A percentile compares a stretch with the other conserved stretches of the same genome.
Evolutionary conservation across 1,140 invertebrate species (phyloP).

Genomic region (Neodiprion pinetum): DNA sequence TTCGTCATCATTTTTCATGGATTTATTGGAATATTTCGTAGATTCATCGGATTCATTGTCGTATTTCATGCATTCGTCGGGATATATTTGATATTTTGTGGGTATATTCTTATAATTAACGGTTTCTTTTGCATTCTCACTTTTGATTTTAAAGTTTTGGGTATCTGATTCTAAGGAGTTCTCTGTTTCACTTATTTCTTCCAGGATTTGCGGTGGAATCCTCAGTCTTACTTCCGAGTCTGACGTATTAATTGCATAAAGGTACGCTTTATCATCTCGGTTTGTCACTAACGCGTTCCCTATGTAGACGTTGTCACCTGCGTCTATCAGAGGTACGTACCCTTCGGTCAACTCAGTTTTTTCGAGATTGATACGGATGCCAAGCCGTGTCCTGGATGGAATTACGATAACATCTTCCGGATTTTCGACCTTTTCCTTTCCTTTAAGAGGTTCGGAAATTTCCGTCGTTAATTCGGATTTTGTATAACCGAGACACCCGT

Average conservation of each 20-base stretch:
- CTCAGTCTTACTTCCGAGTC: constrained; percentile 9
- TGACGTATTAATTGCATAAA: constrained; percentile 13
- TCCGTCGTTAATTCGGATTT: background rate
- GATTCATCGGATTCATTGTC: background rate
- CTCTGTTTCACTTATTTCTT: background rate
- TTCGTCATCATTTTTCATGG: too few species aligned
- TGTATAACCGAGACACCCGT: background rate
- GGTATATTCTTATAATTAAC: background rate
- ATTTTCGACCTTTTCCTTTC: constrained; percentile 4
- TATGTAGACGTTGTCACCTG: constrained; percentile 1
- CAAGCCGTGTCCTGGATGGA: constrained; percentile 11
- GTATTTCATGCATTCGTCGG: too few species aligned
- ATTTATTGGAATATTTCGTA: background rate
- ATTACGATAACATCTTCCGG: constrained; percentile 11
- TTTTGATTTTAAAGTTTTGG: too few species aligned
- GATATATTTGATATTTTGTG: too few species aligned
- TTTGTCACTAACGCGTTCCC: constrained; percentile 8
- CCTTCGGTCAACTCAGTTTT: constrained; percentile 6
- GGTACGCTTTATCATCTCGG: background rate
- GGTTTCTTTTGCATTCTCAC: background rate
- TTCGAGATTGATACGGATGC: background rate
- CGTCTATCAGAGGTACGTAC: constrained; percentile 2
- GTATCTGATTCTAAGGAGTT: too few species aligned
- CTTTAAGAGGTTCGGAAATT: background rate
- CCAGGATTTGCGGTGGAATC: background rate